Conservation (phyloP, 2,113 vertebrate species). For the Alosa alosa region DNA sequence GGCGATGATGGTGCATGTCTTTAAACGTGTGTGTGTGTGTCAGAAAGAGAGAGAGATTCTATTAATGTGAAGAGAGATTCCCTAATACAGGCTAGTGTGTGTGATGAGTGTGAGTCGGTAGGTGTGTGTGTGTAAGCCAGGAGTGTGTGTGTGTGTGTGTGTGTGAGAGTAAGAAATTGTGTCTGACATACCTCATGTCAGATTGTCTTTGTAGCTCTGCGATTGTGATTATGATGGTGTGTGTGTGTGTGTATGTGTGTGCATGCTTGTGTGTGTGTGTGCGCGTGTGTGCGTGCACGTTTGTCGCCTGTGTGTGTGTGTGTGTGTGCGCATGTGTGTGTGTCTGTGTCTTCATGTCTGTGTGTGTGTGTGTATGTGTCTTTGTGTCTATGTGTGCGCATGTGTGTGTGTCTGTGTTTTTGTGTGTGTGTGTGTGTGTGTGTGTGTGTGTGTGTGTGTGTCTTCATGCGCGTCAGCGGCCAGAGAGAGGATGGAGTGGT, state of each 20-base stretch:
- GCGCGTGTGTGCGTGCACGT: neutral
- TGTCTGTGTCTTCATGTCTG: neutral
- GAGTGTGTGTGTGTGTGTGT: neutral
- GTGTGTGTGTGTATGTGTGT: neutral
- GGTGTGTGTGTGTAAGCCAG: neutral
- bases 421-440: neutral
- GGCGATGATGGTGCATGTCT: neutral
- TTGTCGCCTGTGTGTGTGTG: constrained; percentile 19
- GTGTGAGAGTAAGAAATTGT: neutral
- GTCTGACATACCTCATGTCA: neutral
- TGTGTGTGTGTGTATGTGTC: neutral
- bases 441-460: neutral
- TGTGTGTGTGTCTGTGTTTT: neutral
- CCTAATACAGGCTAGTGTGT: no score
- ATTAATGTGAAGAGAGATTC: no score
- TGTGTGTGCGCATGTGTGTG: neutral
- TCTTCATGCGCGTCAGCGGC: neutral
- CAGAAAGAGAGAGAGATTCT: neutral
- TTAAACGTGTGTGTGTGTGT: neutral
- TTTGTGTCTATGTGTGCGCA: neutral
- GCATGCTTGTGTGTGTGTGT: neutral
- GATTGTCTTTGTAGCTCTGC: no score
- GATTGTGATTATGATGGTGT: neutral
- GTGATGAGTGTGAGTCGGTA: neutral
- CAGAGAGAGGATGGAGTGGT: neutral